These are phyloP conservation scores for Kuschelorhynchus macadamiae DNA, from an alignment of 2,888 invertebrate species.

Conservation along the genomic window DNA sequence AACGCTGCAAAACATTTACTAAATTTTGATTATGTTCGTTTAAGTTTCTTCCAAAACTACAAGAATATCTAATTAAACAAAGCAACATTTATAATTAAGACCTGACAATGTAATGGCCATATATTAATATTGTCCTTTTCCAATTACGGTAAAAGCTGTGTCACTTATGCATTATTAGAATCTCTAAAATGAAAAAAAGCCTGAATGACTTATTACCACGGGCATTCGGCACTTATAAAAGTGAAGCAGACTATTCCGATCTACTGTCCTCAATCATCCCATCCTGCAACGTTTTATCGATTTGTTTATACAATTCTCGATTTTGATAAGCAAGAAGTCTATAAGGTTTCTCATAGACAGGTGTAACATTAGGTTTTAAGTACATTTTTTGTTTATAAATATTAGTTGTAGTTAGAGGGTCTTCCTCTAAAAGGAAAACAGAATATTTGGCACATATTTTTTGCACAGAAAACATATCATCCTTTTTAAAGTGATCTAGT, in stretches of 20 bases:
- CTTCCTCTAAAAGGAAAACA: slow-evolving; percentile 49
- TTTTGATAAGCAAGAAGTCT: slow-evolving; percentile 53
- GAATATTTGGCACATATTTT: slow-evolving; percentile 49
- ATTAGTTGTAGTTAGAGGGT: slow-evolving; percentile 51
- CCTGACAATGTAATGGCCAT: slow-evolving; percentile 1
- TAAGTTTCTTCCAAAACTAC: neutral
- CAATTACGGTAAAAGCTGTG: no score
- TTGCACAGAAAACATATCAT: slow-evolving; percentile 40
- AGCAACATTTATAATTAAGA: neutral
- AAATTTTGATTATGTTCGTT: neutral
- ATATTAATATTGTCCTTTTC: neutral
- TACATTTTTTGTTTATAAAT: slow-evolving; percentile 52
- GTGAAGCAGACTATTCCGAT: slow-evolving; percentile 48
- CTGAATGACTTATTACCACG: no score
- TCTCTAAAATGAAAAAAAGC: no score
- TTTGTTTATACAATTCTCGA: slow-evolving; percentile 49
- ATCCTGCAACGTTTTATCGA: slow-evolving; percentile 50
- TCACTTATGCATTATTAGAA: no score
- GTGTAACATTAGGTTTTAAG: slow-evolving; percentile 40
- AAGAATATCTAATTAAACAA: neutral
- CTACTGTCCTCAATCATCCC: slow-evolving; percentile 51
- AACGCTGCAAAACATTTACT: neutral
- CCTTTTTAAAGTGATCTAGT: slow-evolving; percentile 37
- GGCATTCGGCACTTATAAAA: slow-evolving; percentile 50
- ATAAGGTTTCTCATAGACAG: slow-evolving; percentile 53